These are phyloP conservation scores for Coreoperca whiteheadi DNA, from an alignment of 2,113 vertebrate species.

Conservation along the genomic window DNA sequence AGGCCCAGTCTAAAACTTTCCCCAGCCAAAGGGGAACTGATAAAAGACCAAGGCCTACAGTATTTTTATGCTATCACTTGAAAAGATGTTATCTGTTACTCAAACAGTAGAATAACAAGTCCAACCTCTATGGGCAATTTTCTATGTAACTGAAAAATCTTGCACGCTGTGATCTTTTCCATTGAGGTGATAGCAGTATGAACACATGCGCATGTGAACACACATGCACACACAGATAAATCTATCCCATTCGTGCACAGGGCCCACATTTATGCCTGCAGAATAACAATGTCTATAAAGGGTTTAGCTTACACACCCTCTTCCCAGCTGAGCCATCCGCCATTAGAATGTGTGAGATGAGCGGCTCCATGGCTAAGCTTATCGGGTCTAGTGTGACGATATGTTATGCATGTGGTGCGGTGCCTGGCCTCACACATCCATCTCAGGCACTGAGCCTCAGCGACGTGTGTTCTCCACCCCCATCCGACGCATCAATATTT, in stretches of 20 bases:
- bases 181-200: conserved; percentile 25
- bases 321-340: conserved; percentile 68
- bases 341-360: conserved; percentile 63
- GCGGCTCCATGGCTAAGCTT: conserved; percentile 58
- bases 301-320: conserved; percentile 53
- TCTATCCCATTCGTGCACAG: neutral
- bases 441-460: conserved; percentile 56
- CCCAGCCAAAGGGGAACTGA: conserved; percentile 25
- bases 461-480: conserved; percentile 32
- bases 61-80: conserved; percentile 24
- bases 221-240: conserved; percentile 22
- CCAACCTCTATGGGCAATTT: conserved; percentile 41
- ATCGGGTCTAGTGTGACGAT: conserved; percentile 54
- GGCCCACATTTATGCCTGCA: no score
- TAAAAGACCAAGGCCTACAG: conserved; percentile 30
- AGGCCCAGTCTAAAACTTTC: conserved; percentile 38
- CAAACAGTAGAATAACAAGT: conserved; percentile 36
- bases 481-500: conserved; percentile 63
- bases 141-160: conserved; percentile 24
- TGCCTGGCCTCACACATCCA: conserved; percentile 63
- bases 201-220: conserved; percentile 17
- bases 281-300: conserved; percentile 53
- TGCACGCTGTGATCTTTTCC: conserved; percentile 15
- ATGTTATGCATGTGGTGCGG: conserved; percentile 71
- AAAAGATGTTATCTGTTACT: conserved; percentile 47